Conservation (phyloP, 2,888 invertebrate species). For the Drosophila prolongata region DNA sequence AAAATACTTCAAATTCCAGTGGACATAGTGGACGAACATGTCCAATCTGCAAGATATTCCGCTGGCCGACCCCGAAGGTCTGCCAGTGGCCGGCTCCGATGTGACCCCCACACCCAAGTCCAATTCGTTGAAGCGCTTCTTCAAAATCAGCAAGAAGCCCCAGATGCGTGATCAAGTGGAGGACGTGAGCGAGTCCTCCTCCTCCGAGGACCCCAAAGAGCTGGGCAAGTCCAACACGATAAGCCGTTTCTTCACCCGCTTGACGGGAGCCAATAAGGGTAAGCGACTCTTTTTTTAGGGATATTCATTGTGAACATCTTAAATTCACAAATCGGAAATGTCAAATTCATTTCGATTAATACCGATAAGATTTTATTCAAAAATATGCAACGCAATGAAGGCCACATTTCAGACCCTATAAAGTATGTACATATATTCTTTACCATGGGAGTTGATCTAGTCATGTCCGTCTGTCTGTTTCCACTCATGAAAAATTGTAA, state of each 20-base stretch:
- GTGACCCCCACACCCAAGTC: constrained; percentile 46
- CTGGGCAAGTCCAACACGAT: constrained; percentile 34
- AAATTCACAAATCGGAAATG: too few species aligned
- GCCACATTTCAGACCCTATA: too few species aligned
- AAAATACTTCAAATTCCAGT: constrained; percentile 49
- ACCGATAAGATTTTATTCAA: too few species aligned
- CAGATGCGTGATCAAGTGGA: constrained; percentile 13
- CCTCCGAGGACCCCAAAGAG: constrained; percentile 36
- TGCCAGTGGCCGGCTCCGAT: constrained; percentile 37
- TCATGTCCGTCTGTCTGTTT: too few species aligned
- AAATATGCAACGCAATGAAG: too few species aligned
- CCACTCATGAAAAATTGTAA: too few species aligned
- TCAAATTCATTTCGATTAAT: too few species aligned
- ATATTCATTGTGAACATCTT: too few species aligned
- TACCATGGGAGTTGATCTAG: too few species aligned
- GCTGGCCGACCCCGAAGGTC: constrained; percentile 53
- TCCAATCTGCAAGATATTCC: constrained; percentile 62
- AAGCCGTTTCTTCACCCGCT: constrained; percentile 53
- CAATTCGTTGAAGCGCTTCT: constrained; percentile 77
- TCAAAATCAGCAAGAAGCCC: constrained; percentile 64
- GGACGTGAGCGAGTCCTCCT: constrained; percentile 13
- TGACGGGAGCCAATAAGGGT: constrained; percentile 40
- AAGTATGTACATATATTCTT: too few species aligned
- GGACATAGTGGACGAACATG: constrained; percentile 48
- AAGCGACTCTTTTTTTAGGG: background rate